A percentile compares a stretch with the other conserved stretches of the same genome.
Conservation (phyloP, 2,113 vertebrate species). For the Parus major region DNA sequence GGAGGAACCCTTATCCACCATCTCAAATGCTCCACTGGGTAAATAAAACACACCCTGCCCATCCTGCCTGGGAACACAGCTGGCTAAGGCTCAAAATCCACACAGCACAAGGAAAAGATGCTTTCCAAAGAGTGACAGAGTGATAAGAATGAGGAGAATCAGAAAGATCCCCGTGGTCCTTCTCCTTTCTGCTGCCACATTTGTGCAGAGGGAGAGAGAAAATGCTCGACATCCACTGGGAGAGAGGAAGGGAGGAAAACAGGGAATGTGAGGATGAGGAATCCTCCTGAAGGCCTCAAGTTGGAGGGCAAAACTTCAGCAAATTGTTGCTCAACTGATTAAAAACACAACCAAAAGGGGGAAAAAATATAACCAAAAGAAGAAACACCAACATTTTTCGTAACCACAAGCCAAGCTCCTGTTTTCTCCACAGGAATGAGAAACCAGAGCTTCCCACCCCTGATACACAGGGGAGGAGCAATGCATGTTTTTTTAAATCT, state of each 20-base stretch:
- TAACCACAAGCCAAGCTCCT: not conserved
- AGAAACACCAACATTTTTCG: not conserved
- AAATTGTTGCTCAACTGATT: not conserved
- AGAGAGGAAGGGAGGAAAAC: not conserved
- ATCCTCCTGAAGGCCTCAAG: not conserved
- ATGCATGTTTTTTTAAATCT: not conserved
- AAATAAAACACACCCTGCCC: not conserved
- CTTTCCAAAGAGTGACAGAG: not conserved
- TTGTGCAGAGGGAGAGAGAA: not conserved
- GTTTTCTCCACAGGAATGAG: not conserved
- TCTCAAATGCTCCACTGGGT: not conserved
- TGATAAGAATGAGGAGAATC: not conserved
- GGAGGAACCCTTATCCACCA: not conserved
- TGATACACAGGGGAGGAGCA: not conserved
- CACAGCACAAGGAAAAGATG: not conserved
- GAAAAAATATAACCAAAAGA: fast-evolving
- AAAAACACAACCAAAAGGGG: not conserved
- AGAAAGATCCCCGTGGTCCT: fast-evolving
- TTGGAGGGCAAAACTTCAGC: not conserved
- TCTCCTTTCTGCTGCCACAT: not conserved
- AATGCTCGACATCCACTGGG: not conserved
- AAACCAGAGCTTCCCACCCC: not conserved
- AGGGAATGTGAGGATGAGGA: not conserved
- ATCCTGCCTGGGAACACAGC: not conserved
- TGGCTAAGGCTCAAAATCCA: not conserved